phyloP scores from a whole-genome alignment of 2,113 vertebrate species.

The Pangasianodon hypophthalmus region DNA sequence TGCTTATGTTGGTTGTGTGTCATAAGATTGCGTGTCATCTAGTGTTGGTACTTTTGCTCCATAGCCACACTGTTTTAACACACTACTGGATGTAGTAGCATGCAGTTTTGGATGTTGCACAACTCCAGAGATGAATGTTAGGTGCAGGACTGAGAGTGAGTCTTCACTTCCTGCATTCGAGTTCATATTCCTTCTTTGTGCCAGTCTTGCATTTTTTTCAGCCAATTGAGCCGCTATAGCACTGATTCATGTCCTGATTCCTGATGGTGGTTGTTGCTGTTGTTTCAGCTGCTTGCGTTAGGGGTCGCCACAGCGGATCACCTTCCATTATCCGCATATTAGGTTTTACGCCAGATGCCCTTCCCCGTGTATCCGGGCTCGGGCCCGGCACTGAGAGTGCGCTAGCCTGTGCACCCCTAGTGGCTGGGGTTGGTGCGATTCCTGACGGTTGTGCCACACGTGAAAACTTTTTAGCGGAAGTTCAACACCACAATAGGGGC shows the following conservation, averaged over 20 bases:
- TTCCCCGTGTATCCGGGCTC: too few relatives aligned
- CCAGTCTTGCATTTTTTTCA: not conserved
- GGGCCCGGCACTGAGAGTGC: too few relatives aligned
- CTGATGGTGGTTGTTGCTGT: too few relatives aligned
- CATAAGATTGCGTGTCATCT: not conserved
- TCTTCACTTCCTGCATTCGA: not conserved
- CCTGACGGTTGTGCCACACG: not conserved
- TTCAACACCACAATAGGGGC: too few relatives aligned
- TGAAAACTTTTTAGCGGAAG: too few relatives aligned
- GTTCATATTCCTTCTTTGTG: not conserved
- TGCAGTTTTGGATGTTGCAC: not conserved
- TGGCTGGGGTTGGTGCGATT: not conserved
- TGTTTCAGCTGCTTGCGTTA: too few relatives aligned
- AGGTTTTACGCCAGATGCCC: too few relatives aligned
- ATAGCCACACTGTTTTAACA: not conserved
- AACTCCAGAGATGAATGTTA: not conserved
- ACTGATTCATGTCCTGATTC: not conserved
- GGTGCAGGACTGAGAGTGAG: not conserved
- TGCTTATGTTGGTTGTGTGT: not conserved
- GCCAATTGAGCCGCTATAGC: not conserved
- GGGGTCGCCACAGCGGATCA: too few relatives aligned
- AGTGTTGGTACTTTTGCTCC: not conserved
- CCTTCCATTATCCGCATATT: too few relatives aligned
- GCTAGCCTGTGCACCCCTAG: too few relatives aligned
- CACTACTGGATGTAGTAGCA: not conserved